A percentile compares a stretch with the other conserved stretches of the same genome.
Evolutionary conservation across 2,113 vertebrate genomes (phyloP).

Genomic region (Spea bombifrons): DNA sequence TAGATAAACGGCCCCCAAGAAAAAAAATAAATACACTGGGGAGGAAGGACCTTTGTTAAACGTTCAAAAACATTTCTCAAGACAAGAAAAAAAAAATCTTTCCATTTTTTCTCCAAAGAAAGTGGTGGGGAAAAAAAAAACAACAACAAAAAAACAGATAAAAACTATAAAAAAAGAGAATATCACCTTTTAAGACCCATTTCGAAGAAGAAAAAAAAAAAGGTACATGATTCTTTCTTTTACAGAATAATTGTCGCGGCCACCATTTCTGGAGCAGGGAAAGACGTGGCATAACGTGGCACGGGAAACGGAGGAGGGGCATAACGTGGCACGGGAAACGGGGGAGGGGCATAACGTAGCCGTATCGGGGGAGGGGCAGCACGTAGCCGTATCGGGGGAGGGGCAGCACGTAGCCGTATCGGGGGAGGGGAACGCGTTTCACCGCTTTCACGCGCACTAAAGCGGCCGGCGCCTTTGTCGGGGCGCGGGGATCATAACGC

Average conservation of each 20-base stretch:
- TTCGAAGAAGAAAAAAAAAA: neutral
- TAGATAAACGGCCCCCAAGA: conserved; percentile 12
- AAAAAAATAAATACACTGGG: conserved; percentile 9
- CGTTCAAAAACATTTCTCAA: neutral
- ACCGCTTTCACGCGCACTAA: too few relatives aligned
- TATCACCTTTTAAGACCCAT: neutral
- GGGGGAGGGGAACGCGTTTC: too few relatives aligned
- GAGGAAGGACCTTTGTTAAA: conserved; percentile 11
- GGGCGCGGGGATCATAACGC: neutral
- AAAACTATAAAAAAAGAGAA: neutral
- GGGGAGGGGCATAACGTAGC: neutral
- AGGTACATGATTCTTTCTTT: too few relatives aligned
- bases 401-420: neutral
- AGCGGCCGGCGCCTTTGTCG: neutral
- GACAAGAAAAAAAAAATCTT: conserved; percentile 4
- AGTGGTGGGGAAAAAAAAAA: neutral
- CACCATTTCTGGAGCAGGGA: neutral
- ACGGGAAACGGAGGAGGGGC: conserved; percentile 1
- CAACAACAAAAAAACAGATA: conserved; percentile 4
- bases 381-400: too few relatives aligned
- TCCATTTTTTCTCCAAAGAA: neutral
- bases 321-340: neutral
- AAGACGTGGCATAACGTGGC: neutral
- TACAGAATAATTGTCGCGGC: too few relatives aligned
- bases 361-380: too few relatives aligned